phyloP scores from a whole-genome alignment of 2,113 vertebrate genomes.

The Nerophis lumbriciformis region DNA sequence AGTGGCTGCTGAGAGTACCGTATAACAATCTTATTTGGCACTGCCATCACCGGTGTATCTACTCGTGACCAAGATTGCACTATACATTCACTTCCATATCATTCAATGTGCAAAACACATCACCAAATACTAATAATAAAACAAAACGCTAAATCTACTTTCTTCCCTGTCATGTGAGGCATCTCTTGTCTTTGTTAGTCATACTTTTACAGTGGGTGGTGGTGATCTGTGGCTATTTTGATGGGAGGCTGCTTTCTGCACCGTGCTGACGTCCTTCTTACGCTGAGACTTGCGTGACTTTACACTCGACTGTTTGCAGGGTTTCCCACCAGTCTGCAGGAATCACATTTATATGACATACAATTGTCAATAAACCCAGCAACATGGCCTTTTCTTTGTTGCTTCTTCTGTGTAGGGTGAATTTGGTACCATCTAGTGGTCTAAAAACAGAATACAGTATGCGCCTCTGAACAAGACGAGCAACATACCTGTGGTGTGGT shows the following conservation, averaged over 20 bases:
- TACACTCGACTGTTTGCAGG: slow-evolving; percentile 37
- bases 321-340: slow-evolving; percentile 58
- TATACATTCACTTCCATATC: slow-evolving; percentile 22
- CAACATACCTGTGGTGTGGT: slow-evolving; percentile 34
- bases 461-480: neutral
- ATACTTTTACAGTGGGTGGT: slow-evolving; percentile 21
- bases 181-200: slow-evolving; percentile 11
- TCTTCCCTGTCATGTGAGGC: slow-evolving; percentile 3
- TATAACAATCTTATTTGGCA: slow-evolving; percentile 20
- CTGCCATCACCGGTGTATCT: slow-evolving; percentile 6
- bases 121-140: slow-evolving; percentile 1
- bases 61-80: slow-evolving; percentile 1
- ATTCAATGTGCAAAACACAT: slow-evolving; percentile 13
- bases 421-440: slow-evolving; percentile 76
- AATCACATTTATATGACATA: slow-evolving; percentile 47
- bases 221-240: slow-evolving; percentile 41
- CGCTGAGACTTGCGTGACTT: slow-evolving; percentile 44
- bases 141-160: slow-evolving; percentile 3
- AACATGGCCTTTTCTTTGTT: slow-evolving; percentile 13
- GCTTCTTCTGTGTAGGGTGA: slow-evolving; percentile 34
- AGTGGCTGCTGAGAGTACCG: neutral
- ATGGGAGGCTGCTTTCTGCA: slow-evolving; percentile 35
- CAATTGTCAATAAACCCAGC: slow-evolving; percentile 42
- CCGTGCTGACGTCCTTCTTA: slow-evolving; percentile 31
- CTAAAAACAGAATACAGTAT: neutral